phyloP scores from a whole-genome alignment of 2,113 vertebrate species.

The Varanus salvator region DNA sequence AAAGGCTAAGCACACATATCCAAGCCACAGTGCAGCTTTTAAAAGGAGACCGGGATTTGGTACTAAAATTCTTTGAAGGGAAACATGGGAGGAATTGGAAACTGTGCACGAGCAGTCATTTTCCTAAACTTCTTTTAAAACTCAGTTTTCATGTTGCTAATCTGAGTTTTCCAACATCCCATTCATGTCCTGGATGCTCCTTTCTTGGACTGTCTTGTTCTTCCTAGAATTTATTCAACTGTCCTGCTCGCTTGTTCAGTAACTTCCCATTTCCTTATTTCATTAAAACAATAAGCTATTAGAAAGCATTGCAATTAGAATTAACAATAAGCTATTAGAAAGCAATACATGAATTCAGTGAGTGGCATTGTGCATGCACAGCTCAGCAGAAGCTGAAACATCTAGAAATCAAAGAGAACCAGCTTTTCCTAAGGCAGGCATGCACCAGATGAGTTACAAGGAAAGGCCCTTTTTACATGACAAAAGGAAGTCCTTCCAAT shows the following conservation, averaged over 20 bases:
- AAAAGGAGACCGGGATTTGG: neutral
- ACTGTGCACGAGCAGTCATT: neutral
- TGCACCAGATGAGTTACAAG: neutral
- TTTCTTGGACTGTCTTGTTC: neutral
- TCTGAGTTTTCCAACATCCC: neutral
- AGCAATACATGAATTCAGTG: neutral
- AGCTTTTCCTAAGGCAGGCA: neutral
- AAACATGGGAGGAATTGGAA: neutral
- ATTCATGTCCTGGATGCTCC: neutral
- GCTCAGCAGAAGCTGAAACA: neutral
- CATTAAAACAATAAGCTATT: neutral
- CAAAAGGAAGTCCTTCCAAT: neutral
- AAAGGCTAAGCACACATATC: neutral
- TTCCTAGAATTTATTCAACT: neutral
- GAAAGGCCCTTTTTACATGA: neutral
- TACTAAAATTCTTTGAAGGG: neutral
- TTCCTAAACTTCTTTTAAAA: neutral
- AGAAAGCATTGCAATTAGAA: too few relatives aligned
- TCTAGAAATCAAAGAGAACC: neutral
- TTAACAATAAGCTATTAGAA: neutral
- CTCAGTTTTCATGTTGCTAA: neutral
- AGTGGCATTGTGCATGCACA: neutral
- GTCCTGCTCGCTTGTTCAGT: neutral
- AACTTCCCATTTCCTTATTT: neutral
- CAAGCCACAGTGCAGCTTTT: neutral